Evolutionary conservation across 2,113 vertebrate genomes (phyloP).

Genomic region (Clarias macrocephalus): DNA sequence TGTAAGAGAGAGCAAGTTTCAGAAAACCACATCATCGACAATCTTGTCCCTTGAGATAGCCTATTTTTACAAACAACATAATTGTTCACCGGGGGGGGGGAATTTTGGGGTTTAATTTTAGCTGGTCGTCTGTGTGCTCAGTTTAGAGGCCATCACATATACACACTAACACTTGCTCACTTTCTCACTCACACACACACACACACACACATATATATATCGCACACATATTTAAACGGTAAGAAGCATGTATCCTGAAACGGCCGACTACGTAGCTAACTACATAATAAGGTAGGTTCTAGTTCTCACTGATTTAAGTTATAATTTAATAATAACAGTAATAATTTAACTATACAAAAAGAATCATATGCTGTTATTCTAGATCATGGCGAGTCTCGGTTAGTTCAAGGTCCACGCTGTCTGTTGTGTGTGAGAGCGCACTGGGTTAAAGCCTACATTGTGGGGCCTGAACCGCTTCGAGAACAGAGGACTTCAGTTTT

Average conservation of each 20-base stretch:
- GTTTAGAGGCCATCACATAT: not conserved
- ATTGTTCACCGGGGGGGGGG: constrained; percentile 28
- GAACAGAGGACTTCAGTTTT: not conserved
- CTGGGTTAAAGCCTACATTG: not conserved
- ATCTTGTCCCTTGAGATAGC: not conserved
- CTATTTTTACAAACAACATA: constrained; percentile 12
- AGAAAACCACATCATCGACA: not conserved
- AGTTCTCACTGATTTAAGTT: not conserved
- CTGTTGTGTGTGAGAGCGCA: not conserved
- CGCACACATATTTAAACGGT: too few species aligned
- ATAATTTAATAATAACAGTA: too few species aligned
- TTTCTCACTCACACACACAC: too few species aligned
- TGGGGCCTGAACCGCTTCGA: not conserved
- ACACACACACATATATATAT: too few species aligned
- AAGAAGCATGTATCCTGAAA: constrained; percentile 61
- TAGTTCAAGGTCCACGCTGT: not conserved
- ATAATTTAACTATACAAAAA: not conserved
- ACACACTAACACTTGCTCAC: constrained; percentile 2
- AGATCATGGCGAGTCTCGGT: not conserved
- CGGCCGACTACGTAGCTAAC: constrained; percentile 62
- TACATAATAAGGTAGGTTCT: constrained; percentile 63
- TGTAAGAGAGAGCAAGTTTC: not conserved
- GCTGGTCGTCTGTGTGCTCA: not conserved
- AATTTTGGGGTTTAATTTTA: not conserved
- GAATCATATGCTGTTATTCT: not conserved